phyloP scores from a whole-genome alignment of 2,113 vertebrate genomes.

The Grammomys surdaster region DNA sequence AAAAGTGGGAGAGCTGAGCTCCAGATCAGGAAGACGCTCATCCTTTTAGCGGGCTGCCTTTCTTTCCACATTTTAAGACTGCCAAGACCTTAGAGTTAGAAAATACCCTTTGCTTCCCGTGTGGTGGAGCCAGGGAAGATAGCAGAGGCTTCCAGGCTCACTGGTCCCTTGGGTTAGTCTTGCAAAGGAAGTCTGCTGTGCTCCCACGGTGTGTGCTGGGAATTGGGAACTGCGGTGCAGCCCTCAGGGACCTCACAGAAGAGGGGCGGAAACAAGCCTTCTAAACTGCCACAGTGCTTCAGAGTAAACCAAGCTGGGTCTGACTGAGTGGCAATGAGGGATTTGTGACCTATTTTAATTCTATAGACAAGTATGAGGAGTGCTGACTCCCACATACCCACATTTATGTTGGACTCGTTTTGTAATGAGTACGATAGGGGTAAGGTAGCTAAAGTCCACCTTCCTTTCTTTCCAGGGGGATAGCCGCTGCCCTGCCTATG shows the following conservation, averaged over 20 bases:
- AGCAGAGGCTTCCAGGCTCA: background rate
- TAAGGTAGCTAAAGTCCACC: background rate
- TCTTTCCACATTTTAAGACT: background rate
- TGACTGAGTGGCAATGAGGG: background rate
- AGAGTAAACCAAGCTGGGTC: fast-evolving
- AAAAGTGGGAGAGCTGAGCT: fast-evolving
- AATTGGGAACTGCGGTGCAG: background rate
- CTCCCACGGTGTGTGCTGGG: fast-evolving
- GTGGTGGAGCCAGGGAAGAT: background rate
- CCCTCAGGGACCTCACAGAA: background rate
- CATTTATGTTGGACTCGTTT: background rate
- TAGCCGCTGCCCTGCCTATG: background rate
- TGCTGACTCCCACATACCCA: background rate
- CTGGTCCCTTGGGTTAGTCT: background rate
- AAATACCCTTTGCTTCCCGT: background rate
- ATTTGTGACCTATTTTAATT: background rate
- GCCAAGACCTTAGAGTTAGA: background rate
- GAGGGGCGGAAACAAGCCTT: background rate
- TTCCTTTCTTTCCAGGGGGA: background rate
- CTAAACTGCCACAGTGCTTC: too few species aligned
- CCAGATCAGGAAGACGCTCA: background rate
- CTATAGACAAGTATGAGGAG: background rate
- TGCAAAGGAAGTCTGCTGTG: background rate
- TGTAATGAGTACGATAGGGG: background rate
- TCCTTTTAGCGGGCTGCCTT: background rate